Conservation (phyloP, 1,140 invertebrate genomes). For the Drosophila oshimai region DNA sequence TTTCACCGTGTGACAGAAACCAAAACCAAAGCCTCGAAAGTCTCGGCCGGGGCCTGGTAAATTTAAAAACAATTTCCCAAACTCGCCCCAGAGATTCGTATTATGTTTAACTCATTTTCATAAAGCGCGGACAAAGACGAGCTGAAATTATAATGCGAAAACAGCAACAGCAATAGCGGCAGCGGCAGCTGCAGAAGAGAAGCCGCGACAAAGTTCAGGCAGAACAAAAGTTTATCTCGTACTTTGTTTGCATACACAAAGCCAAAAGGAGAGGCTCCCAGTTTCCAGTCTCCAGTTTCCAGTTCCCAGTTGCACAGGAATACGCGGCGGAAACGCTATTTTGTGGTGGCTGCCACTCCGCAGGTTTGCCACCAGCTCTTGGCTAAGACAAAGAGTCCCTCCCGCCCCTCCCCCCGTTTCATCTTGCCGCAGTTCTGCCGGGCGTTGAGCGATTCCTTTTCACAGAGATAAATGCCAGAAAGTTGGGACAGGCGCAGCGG, state of each 20-base stretch:
- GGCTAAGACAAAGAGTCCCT: conserved; percentile 60
- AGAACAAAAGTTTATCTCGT: conserved; percentile 79
- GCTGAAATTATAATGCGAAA: conserved; percentile 48
- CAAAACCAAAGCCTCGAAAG: too few relatives aligned
- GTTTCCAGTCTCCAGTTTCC: too few relatives aligned
- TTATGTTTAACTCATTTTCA: conserved; percentile 70
- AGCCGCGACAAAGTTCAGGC: conserved; percentile 67
- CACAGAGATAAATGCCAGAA: conserved; percentile 72
- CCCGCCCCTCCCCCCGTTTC: background rate
- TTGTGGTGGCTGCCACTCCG: conserved; percentile 30
- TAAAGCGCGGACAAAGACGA: conserved; percentile 48
- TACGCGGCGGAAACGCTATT: conserved; percentile 40
- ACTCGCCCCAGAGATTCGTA: conserved; percentile 45
- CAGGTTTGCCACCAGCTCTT: background rate
- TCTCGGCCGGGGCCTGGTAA: conserved; percentile 6
- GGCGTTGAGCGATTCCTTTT: conserved; percentile 72
- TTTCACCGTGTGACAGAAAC: conserved; percentile 27
- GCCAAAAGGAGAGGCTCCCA: background rate
- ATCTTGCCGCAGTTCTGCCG: too few relatives aligned
- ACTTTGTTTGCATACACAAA: conserved; percentile 74
- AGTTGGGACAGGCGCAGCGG: conserved; percentile 33
- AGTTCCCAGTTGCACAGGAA: conserved; percentile 42
- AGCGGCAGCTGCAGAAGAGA: conserved; percentile 10
- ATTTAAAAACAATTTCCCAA: conserved; percentile 65
- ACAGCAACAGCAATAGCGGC: conserved; percentile 12